Evolutionary conservation across 2,888 invertebrate genomes (phyloP).

Genomic region (Nephrocerus scutellatus): DNA sequence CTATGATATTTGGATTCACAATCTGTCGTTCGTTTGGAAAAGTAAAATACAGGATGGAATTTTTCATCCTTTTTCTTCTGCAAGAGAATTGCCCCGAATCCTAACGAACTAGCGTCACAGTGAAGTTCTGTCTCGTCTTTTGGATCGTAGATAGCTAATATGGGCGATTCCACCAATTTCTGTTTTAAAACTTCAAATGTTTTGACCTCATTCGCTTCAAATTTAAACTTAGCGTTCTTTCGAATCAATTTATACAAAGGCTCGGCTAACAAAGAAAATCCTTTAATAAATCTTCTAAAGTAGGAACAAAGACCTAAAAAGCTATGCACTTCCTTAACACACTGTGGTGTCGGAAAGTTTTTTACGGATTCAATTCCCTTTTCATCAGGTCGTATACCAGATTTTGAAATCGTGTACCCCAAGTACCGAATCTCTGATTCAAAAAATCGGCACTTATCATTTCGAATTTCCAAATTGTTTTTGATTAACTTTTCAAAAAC

Average conservation of each 20-base stretch:
- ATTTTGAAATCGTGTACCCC: slow-evolving; percentile 11
- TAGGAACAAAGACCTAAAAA: slow-evolving; percentile 3
- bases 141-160: slow-evolving; percentile 29
- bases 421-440: slow-evolving; percentile 11
- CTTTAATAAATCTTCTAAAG: slow-evolving; percentile 6
- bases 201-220: not conserved
- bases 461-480: slow-evolving; percentile 11
- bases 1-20: not conserved
- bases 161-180: slow-evolving; percentile 3
- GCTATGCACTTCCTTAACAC: slow-evolving; percentile 2
- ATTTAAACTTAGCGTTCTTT: not conserved
- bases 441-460: slow-evolving; percentile 15
- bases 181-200: not conserved
- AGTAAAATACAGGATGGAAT: slow-evolving; percentile 6
- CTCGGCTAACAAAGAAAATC: slow-evolving; percentile 7
- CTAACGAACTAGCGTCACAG: slow-evolving; percentile 26
- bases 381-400: slow-evolving; percentile 15
- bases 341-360: slow-evolving; percentile 6
- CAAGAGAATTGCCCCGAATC: slow-evolving; percentile 27
- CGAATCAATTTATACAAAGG: slow-evolving; percentile 3
- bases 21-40: not conserved
- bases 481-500: slow-evolving; percentile 10
- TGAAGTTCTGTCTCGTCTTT: slow-evolving; percentile 13
- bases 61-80: slow-evolving; percentile 10
- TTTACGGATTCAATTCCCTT: slow-evolving; percentile 7